Percentiles rank a stretch among this genome's conserved stretches.
Conservation (phyloP, 2,888 invertebrate species). For the Noctua fimbriata region DNA sequence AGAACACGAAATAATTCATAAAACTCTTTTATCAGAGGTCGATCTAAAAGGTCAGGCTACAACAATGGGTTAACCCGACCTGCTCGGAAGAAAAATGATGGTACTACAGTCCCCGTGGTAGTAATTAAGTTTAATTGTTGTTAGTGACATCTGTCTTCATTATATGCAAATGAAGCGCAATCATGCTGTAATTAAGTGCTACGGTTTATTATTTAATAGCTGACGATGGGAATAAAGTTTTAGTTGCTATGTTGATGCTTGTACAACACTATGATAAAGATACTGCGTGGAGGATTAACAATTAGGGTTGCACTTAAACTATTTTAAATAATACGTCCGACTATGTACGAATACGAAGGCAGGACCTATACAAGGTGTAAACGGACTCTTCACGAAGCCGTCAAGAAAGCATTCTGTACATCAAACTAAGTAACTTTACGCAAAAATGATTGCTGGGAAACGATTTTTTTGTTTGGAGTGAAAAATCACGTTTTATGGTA, state of each 20-base stretch:
- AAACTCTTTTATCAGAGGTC: conserved; percentile 57
- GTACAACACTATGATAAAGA: neutral
- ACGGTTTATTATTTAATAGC: conserved; percentile 59
- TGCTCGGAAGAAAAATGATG: conserved; percentile 52
- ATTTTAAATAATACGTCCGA: too few species aligned
- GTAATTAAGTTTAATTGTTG: conserved; percentile 58
- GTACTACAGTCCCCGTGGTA: conserved; percentile 20
- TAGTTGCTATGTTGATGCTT: conserved; percentile 23
- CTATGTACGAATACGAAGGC: too few species aligned
- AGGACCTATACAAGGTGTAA: too few species aligned
- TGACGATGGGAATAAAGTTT: conserved; percentile 21
- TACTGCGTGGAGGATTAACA: neutral
- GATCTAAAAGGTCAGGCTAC: conserved; percentile 62
- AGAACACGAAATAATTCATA: conserved; percentile 65
- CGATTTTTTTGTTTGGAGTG: too few species aligned
- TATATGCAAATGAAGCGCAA: conserved; percentile 69
- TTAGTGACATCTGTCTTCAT: conserved; percentile 68
- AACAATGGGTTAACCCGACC: conserved; percentile 60
- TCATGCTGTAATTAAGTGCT: conserved; percentile 55
- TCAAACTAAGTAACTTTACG: too few species aligned
- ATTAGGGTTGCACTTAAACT: neutral
- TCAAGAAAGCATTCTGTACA: too few species aligned
- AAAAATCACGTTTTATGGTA: too few species aligned
- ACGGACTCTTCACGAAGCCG: too few species aligned
- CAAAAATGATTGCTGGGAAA: too few species aligned